Conservation (phyloP, 2,888 invertebrate species). For the Polymixis lichenea region DNA sequence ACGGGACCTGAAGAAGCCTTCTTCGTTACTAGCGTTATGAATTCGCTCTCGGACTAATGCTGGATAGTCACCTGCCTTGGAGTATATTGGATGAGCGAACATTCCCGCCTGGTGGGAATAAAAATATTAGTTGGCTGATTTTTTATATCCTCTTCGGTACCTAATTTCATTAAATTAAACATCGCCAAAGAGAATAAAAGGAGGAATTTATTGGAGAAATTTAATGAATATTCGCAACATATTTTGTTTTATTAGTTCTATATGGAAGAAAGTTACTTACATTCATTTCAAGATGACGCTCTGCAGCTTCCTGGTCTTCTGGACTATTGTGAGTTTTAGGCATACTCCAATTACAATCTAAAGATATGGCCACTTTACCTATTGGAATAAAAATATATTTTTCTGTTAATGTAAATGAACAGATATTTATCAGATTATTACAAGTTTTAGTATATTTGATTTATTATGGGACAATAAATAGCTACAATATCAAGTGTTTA, state of each 20-base stretch:
- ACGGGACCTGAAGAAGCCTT: conserved; percentile 85
- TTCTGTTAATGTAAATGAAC: not conserved
- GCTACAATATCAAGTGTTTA: too few species aligned
- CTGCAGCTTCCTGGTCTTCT: conserved; percentile 25
- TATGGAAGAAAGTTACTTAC: not conserved
- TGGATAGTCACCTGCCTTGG: conserved; percentile 86
- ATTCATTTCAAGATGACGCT: conserved; percentile 32
- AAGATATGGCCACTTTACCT: conserved; percentile 24
- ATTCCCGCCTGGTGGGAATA: conserved; percentile 80
- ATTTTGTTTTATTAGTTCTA: not conserved
- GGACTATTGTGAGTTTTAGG: not conserved
- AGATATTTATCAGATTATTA: not conserved
- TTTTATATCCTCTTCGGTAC: not conserved
- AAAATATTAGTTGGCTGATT: not conserved
- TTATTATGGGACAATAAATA: not conserved
- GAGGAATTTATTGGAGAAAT: too few species aligned
- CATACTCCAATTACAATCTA: conserved; percentile 19
- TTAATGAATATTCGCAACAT: too few species aligned
- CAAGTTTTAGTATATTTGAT: not conserved
- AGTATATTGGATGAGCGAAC: conserved; percentile 88
- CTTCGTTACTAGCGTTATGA: conserved; percentile 80
- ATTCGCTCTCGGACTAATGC: conserved; percentile 82
- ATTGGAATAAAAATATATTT: not conserved
- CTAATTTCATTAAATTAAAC: not conserved
- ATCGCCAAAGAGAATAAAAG: not conserved